Evolutionary conservation across 2,797 vertebrate genomes (phyloP).

Genomic region (Salarias fasciatus): DNA sequence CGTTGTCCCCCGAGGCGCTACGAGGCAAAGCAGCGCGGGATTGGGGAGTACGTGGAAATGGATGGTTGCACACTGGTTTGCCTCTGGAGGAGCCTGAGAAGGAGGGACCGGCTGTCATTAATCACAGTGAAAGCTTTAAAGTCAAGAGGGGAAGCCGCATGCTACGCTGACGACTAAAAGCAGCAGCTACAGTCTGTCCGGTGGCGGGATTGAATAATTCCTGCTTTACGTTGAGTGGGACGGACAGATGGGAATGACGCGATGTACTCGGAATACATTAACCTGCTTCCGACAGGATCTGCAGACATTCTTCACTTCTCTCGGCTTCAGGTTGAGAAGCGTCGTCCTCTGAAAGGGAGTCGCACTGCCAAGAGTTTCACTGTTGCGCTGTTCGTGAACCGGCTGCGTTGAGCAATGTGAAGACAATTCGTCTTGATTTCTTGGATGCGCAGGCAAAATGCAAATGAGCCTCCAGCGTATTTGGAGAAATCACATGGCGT

Average conservation of each 20-base stretch:
- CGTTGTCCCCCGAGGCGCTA: constrained; percentile 45
- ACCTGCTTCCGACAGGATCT: constrained; percentile 18
- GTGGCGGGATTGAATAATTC: constrained; percentile 60
- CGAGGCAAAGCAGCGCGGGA: constrained; percentile 6
- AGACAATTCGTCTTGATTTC: constrained; percentile 44
- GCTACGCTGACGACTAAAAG: constrained; percentile 49
- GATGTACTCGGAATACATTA: constrained; percentile 47
- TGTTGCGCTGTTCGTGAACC: constrained; percentile 17
- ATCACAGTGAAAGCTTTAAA: constrained; percentile 70
- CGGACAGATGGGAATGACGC: constrained; percentile 36
- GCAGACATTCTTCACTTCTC: constrained; percentile 32
- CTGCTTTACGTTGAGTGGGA: constrained; percentile 40
- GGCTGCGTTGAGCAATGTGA: constrained; percentile 44
- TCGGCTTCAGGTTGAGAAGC: constrained; percentile 28
- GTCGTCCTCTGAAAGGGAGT: constrained; percentile 31
- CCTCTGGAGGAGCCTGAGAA: constrained; percentile 34
- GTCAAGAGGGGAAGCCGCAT: constrained; percentile 43
- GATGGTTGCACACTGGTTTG: constrained; percentile 42
- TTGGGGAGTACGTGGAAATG: constrained; percentile 51
- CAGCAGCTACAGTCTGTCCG: constrained; percentile 44
- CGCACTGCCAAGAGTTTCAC: constrained; percentile 16
- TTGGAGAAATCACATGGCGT: constrained; percentile 24
- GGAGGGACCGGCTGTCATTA: constrained; percentile 50
- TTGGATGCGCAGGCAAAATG: constrained; percentile 42
- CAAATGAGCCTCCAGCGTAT: constrained; percentile 51